These are phyloP conservation scores for Diploptera punctata DNA, from an alignment of 2,888 invertebrate species.

Conservation along the genomic window DNA sequence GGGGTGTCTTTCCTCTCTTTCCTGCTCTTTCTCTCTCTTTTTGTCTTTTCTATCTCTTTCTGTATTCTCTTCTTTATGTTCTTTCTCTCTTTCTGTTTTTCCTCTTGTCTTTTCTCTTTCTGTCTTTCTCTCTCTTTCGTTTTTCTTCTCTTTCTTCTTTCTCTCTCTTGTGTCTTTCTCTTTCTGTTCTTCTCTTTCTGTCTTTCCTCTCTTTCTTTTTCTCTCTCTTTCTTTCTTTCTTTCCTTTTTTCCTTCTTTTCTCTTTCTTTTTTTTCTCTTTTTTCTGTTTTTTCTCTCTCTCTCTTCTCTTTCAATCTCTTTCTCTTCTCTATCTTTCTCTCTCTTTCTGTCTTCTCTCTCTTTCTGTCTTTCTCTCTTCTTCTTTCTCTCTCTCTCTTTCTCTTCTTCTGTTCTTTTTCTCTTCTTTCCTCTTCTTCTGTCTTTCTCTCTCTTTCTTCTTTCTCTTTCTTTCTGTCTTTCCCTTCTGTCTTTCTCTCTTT, in stretches of 20 bases:
- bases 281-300: not conserved
- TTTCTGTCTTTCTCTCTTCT: constrained; percentile 3
- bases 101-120: not conserved
- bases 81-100: not conserved
- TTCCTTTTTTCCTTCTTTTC: not conserved
- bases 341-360: constrained; percentile 1
- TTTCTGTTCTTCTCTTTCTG: not conserved
- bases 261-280: not conserved
- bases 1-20: not conserved
- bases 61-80: not conserved
- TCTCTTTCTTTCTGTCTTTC: too few species aligned
- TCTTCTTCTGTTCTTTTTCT: not conserved
- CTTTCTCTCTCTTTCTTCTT: too few species aligned
- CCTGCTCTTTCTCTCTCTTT: not conserved
- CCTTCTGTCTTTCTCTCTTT: too few species aligned
- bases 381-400: constrained; percentile 8
- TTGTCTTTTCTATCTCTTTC: not conserved
- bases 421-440: too few species aligned
- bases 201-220: not conserved
- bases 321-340: not conserved
- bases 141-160: not conserved
- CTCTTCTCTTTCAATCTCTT: not conserved
- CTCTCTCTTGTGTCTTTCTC: not conserved
- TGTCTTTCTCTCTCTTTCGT: not conserved
- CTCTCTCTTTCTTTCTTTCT: not conserved